These are phyloP conservation scores for Adineta ricciae DNA, from an alignment of 2,888 invertebrate species.

Conservation along the genomic window DNA sequence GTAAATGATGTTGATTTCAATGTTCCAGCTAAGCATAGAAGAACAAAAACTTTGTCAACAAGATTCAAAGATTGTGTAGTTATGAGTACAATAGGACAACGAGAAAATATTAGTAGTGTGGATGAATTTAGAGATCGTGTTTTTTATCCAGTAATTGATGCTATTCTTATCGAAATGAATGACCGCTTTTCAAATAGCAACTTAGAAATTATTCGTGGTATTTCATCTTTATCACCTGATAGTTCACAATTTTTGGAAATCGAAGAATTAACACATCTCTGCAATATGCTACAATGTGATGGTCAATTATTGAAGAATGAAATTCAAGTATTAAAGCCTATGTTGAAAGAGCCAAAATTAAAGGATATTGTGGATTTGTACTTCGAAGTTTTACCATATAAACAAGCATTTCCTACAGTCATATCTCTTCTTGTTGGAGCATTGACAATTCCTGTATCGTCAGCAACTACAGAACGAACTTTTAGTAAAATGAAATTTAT, in stretches of 20 bases:
- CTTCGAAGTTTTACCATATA: not conserved
- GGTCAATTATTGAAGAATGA: not conserved
- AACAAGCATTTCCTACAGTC: not conserved
- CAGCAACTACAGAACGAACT: not conserved
- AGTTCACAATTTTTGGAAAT: not conserved
- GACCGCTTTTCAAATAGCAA: not conserved
- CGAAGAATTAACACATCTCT: not conserved
- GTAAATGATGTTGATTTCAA: not conserved
- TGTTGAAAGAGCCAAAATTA: not conserved
- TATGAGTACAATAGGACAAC: not conserved
- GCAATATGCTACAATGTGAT: not conserved
- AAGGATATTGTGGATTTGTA: not conserved
- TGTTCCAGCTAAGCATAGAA: not conserved
- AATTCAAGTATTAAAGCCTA: not conserved
- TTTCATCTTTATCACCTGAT: not conserved
- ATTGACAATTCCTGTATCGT: conserved; percentile 9
- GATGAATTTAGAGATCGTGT: not conserved
- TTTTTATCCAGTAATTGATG: not conserved
- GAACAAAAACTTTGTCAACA: not conserved
- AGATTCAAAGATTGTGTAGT: not conserved
- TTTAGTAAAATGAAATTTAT: not conserved
- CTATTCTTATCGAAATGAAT: not conserved
- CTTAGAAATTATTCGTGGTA: not conserved
- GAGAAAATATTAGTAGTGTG: not conserved
- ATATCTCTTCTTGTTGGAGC: not conserved